Conservation (phyloP, 2,113 vertebrate genomes). For the Panthera tigris region DNA sequence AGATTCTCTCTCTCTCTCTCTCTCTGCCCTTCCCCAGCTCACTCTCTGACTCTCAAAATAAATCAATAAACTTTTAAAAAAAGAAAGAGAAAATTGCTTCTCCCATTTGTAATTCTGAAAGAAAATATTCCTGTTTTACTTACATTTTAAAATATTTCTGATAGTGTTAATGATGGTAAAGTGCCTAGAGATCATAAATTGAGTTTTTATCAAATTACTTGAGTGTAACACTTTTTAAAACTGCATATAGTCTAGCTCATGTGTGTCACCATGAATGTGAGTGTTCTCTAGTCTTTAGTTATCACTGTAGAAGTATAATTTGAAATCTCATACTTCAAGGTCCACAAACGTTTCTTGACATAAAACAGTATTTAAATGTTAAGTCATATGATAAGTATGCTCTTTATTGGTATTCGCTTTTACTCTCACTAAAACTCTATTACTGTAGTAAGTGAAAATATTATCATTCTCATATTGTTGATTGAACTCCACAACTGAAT, state of each 20-base stretch:
- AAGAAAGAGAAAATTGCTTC: neutral
- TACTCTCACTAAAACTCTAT: neutral
- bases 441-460: neutral
- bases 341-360: neutral
- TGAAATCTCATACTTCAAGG: neutral
- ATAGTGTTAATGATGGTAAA: neutral
- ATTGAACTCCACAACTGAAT: neutral
- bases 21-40: too few species aligned
- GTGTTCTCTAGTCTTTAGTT: neutral
- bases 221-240: neutral
- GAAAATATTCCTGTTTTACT: slow-evolving; percentile 4
- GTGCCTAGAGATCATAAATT: neutral
- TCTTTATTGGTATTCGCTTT: neutral
- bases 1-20: too few species aligned
- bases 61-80: too few species aligned
- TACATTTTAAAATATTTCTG: slow-evolving; percentile 13
- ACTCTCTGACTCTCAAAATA: too few species aligned
- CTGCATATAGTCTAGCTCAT: neutral
- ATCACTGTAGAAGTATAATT: neutral
- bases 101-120: neutral
- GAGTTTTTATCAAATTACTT: neutral
- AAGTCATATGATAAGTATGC: neutral
- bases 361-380: neutral
- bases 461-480: neutral
- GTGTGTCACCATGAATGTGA: neutral